A percentile compares a stretch with the other conserved stretches of the same genome.
phyloP scores from a whole-genome alignment of 1,140 invertebrate genomes.

The Samia ricini region DNA sequence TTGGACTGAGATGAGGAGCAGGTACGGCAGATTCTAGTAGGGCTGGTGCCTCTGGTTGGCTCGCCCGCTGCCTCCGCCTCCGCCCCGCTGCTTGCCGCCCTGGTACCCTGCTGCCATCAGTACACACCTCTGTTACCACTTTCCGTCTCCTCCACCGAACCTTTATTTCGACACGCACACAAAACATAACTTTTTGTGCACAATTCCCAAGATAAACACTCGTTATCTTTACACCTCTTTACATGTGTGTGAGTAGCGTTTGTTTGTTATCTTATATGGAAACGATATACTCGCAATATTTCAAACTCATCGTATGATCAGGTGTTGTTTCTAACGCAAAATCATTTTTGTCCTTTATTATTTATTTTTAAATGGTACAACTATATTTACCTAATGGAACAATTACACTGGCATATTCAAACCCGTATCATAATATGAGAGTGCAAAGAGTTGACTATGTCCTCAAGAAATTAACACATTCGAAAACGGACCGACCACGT shows the following conservation, averaged over 20 bases:
- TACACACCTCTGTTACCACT: conserved; percentile 13
- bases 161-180: not conserved
- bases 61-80: conserved; percentile 82
- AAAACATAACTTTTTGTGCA: not conserved
- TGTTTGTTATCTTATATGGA: too few relatives aligned
- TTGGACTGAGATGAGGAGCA: conserved; percentile 73
- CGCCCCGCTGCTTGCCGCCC: conserved; percentile 82
- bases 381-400: not conserved
- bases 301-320: not conserved
- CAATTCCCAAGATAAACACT: not conserved
- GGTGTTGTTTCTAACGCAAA: not conserved
- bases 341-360: not conserved
- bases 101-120: conserved; percentile 76
- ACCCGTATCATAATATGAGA: not conserved
- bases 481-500: not conserved
- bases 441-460: not conserved
- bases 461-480: not conserved
- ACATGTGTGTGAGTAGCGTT: too few relatives aligned
- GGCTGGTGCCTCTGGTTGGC: conserved; percentile 88
- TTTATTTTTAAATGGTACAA: not conserved
- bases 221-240: not conserved
- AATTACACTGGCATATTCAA: not conserved
- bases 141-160: not conserved
- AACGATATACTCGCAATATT: too few relatives aligned
- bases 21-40: conserved; percentile 78